Percentiles rank a stretch among this genome's conserved stretches.
phyloP scores from a whole-genome alignment of 2,888 invertebrate species.

The Doris montereyensis region DNA sequence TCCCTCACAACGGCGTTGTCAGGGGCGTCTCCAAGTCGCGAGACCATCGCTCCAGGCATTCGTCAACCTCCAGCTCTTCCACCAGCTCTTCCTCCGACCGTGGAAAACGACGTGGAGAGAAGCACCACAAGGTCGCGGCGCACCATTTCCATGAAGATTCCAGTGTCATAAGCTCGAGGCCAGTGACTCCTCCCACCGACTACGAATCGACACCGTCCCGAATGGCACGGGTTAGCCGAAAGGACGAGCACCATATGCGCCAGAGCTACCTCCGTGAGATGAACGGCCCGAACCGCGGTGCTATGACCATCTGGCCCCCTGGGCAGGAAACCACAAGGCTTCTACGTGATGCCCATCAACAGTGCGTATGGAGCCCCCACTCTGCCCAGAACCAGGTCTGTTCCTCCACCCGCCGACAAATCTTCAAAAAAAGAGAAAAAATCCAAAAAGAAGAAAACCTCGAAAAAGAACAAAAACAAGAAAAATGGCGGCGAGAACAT shows the following conservation, averaged over 20 bases:
- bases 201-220: constrained; percentile 50
- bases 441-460: constrained; percentile 50
- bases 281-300: not conserved
- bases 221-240: constrained; percentile 45
- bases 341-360: not conserved
- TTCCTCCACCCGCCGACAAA: constrained; percentile 50
- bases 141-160: constrained; percentile 44
- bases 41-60: too few species aligned
- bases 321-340: not conserved
- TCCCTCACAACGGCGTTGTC: constrained; percentile 41
- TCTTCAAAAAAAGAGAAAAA: constrained; percentile 31
- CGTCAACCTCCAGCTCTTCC: constrained; percentile 47
- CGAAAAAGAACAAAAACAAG: constrained; percentile 48
- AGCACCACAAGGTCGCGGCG: constrained; percentile 30
- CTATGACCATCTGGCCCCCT: not conserved
- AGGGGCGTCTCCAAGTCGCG: constrained; percentile 32
- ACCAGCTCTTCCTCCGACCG: constrained; percentile 39
- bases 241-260: constrained; percentile 35
- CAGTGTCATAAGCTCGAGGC: constrained; percentile 49
- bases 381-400: constrained; percentile 47
- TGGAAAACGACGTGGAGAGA: constrained; percentile 42
- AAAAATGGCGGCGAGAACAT: constrained; percentile 44
- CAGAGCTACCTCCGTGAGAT: constrained; percentile 29
- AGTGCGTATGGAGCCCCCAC: constrained; percentile 31
- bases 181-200: constrained; percentile 63